Evolutionary conservation across 2,797 vertebrate species (phyloP).

Genomic region (Oreochromis mossambicus): DNA sequence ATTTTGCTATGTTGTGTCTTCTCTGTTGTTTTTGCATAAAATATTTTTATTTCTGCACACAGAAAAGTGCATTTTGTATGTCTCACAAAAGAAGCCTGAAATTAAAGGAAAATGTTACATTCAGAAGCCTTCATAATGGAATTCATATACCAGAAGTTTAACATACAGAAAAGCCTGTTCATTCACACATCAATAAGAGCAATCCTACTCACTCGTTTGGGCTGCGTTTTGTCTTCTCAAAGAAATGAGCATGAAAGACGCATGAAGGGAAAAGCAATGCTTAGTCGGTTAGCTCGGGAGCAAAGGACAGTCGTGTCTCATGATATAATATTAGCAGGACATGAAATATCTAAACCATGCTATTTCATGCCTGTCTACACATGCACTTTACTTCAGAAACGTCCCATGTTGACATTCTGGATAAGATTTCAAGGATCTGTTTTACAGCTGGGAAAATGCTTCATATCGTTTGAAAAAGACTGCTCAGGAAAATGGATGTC

Average conservation of each 20-base stretch:
- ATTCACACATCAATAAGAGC: background rate
- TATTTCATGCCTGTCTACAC: conserved; percentile 72
- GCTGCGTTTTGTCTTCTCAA: conserved; percentile 2
- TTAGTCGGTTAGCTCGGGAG: conserved; percentile 44
- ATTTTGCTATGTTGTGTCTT: background rate
- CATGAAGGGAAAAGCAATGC: conserved; percentile 12
- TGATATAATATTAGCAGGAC: conserved; percentile 63
- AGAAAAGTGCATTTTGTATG: background rate
- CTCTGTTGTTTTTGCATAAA: background rate
- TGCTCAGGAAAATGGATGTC: conserved; percentile 52
- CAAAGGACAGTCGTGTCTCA: conserved; percentile 54
- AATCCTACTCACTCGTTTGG: background rate
- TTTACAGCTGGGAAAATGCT: conserved; percentile 49
- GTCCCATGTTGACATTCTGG: conserved; percentile 46
- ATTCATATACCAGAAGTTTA: background rate
- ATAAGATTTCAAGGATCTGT: conserved; percentile 57
- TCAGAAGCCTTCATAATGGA: background rate
- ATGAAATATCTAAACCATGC: conserved; percentile 66
- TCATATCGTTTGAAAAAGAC: conserved; percentile 41
- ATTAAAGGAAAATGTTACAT: background rate
- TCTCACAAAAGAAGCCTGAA: background rate
- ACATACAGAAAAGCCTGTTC: background rate
- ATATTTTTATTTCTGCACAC: background rate
- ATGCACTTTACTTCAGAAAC: conserved; percentile 38
- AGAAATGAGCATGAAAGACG: background rate